A percentile compares a stretch with the other conserved stretches of the same genome.
Evolutionary conservation across 92 coral and sea anemone species (phyloP).

Genomic region (Porites cylindrica): DNA sequence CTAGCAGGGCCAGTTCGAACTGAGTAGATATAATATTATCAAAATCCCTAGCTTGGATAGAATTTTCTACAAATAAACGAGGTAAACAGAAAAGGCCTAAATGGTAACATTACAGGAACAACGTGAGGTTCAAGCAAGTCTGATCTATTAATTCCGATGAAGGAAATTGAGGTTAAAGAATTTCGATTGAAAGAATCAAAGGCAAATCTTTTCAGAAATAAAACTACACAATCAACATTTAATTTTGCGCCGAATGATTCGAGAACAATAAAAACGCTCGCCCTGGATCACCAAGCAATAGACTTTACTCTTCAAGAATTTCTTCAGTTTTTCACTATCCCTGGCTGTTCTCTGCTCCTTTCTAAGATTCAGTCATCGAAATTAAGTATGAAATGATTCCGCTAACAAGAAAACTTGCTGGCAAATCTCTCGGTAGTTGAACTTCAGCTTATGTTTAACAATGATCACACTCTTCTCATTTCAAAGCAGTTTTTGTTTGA

Average conservation of each 20-base stretch:
- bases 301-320: conserved; percentile 32
- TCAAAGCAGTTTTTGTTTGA: neutral
- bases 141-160: neutral
- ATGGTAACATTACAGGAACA: neutral
- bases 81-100: neutral
- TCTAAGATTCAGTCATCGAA: neutral
- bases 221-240: conserved; percentile 10
- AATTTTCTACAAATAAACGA: neutral
- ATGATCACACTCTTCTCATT: neutral
- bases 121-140: neutral
- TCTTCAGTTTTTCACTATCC: neutral
- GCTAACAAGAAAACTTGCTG: neutral
- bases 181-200: neutral
- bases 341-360: neutral
- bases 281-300: conserved; percentile 36
- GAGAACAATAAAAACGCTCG: conserved; percentile 34
- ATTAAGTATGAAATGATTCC: neutral
- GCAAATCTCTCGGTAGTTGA: neutral
- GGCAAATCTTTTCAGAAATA: neutral
- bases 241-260: neutral
- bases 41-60: neutral
- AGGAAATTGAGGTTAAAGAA: neutral
- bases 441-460: neutral
- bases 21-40: neutral
- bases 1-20: no score